Conservation (phyloP, 2,797 vertebrate species). For the Sebastes cheni region DNA sequence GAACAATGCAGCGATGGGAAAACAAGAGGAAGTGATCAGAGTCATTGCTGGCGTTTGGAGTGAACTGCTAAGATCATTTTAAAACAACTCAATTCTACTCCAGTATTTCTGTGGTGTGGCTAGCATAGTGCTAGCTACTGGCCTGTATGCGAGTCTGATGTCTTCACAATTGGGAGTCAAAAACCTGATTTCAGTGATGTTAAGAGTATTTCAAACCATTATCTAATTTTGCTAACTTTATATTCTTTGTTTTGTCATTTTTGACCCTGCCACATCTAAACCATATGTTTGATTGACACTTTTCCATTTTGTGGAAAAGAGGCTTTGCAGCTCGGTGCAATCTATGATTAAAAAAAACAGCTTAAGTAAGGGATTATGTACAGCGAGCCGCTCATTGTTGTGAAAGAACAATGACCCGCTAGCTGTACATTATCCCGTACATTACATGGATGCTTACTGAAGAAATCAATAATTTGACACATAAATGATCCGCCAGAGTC, state of each 20-base stretch:
- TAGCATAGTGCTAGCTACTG: neutral
- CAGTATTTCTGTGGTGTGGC: neutral
- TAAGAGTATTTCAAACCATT: neutral
- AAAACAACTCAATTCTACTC: neutral
- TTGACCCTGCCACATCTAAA: neutral
- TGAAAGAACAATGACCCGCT: no score
- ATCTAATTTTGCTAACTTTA: neutral
- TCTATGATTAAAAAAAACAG: neutral
- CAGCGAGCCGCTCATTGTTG: no score
- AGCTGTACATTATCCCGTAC: no score
- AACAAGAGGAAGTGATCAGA: neutral
- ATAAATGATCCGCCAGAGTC: no score
- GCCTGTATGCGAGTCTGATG: no score
- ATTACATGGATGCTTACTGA: no score
- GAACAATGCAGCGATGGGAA: neutral
- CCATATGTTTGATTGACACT: neutral
- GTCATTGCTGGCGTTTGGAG: neutral
- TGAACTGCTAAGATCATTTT: neutral
- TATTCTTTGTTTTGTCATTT: neutral
- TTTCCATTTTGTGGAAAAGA: neutral
- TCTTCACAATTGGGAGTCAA: neutral
- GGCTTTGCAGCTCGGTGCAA: no score
- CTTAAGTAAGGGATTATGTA: no score
- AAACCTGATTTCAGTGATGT: neutral
- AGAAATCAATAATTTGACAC: no score